These are phyloP conservation scores for Pseudorasbora parva DNA, from an alignment of 2,113 vertebrate genomes.

Conservation along the genomic window DNA sequence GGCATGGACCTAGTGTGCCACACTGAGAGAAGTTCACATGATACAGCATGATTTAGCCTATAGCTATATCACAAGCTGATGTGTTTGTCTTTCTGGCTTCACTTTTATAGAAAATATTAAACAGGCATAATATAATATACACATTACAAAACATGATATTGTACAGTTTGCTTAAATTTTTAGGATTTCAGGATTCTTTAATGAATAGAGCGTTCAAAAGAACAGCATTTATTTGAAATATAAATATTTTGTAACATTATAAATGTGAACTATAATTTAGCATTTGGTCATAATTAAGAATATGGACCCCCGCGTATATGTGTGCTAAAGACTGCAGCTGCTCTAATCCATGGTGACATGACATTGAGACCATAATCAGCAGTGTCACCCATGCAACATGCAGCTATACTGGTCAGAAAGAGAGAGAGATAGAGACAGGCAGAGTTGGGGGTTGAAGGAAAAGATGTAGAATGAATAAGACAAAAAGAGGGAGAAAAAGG, in stretches of 20 bases:
- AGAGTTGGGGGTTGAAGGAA: background rate
- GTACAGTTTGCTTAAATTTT: background rate
- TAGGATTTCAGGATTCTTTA: background rate
- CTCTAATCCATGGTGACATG: conserved; percentile 22
- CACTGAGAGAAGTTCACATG: background rate
- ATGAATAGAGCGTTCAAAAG: background rate
- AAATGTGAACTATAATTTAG: background rate
- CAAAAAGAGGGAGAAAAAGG: background rate
- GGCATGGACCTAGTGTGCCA: background rate
- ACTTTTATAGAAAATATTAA: background rate
- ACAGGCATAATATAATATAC: background rate
- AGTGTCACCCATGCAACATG: conserved; percentile 36
- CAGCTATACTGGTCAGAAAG: background rate
- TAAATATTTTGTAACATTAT: background rate
- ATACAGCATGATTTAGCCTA: conserved; percentile 16
- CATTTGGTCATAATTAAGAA: background rate
- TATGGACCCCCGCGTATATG: background rate
- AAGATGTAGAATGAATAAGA: background rate
- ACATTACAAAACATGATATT: background rate
- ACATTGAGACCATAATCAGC: conserved; percentile 24
- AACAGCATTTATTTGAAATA: background rate
- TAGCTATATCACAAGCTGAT: background rate
- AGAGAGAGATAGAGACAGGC: background rate
- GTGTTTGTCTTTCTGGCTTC: background rate
- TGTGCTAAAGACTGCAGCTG: conserved; percentile 1